phyloP scores from a whole-genome alignment of 2,888 invertebrate species.

The Stenolophus ochropezus region DNA sequence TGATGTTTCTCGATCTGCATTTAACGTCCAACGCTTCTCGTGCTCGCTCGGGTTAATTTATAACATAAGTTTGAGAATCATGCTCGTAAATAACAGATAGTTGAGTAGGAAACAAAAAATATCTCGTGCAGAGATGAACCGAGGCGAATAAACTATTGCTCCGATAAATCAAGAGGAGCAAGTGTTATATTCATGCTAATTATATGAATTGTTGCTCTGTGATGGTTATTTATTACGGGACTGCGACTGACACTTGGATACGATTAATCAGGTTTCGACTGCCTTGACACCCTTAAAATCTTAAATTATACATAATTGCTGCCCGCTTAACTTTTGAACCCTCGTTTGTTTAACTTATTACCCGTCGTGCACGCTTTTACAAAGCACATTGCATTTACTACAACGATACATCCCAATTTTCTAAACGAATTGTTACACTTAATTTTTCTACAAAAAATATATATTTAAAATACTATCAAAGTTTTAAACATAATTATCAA shows the following conservation, averaged over 20 bases:
- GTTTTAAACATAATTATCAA: too few relatives aligned
- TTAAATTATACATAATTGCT: slow-evolving; percentile 33
- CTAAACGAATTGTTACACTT: too few relatives aligned
- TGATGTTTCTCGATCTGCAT: slow-evolving; percentile 33
- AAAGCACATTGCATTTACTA: neutral
- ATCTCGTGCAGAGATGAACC: slow-evolving; percentile 17
- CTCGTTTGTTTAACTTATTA: slow-evolving; percentile 12
- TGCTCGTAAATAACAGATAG: slow-evolving; percentile 33
- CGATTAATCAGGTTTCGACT: slow-evolving; percentile 46
- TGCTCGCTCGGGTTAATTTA: slow-evolving; percentile 16
- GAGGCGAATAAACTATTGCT: slow-evolving; percentile 44
- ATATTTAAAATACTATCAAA: too few relatives aligned
- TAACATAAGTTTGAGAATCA: slow-evolving; percentile 30
- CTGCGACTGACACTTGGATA: slow-evolving; percentile 37
- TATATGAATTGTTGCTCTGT: slow-evolving; percentile 54
- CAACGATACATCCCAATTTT: too few relatives aligned
- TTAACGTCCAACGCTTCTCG: neutral
- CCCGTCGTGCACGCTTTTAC: neutral
- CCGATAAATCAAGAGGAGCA: slow-evolving; percentile 52
- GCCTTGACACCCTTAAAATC: slow-evolving; percentile 56
- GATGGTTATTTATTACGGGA: slow-evolving; percentile 44
- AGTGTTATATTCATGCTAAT: slow-evolving; percentile 55
- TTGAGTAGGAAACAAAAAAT: slow-evolving; percentile 40
- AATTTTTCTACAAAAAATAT: too few relatives aligned
- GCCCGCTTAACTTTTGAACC: slow-evolving; percentile 35